Percentiles rank a stretch among this genome's conserved stretches.
These are phyloP conservation scores for Erebia palarica DNA, from an alignment of 2,888 invertebrate species.

Conservation along the genomic window DNA sequence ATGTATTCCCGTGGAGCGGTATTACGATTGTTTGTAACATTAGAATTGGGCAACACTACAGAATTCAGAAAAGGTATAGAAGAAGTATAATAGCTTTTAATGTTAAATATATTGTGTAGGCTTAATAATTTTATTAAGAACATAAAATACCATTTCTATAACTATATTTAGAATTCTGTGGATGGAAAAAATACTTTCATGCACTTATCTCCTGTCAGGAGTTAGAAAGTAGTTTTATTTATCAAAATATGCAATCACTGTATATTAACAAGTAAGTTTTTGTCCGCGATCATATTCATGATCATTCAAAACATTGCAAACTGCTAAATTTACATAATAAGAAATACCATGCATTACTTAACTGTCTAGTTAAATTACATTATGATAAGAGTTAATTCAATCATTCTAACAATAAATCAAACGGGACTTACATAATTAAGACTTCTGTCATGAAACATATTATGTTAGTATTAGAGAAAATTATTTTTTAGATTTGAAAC, in stretches of 20 bases:
- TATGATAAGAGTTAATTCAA: not conserved
- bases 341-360: conserved; percentile 12
- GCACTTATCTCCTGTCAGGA: not conserved
- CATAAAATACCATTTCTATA: too few species aligned
- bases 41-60: not conserved
- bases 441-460: conserved; percentile 11
- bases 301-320: conserved; percentile 3
- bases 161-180: not conserved
- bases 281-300: not conserved
- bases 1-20: not conserved
- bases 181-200: conserved; percentile 16
- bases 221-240: conserved; percentile 16
- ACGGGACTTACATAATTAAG: conserved; percentile 20
- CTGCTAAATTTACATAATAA: conserved; percentile 10
- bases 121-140: too few species aligned
- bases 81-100: too few species aligned
- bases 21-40: not conserved
- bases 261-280: not conserved
- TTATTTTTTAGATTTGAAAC: conserved; percentile 11
- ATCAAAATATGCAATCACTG: conserved; percentile 1
- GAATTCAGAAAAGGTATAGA: too few species aligned
- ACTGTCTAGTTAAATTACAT: not conserved
- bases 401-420: not conserved
- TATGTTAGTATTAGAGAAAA: conserved; percentile 3
- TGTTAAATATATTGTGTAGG: too few species aligned